phyloP scores from a whole-genome alignment of 2,888 invertebrate species.

The Eremobia ochroleuca region DNA sequence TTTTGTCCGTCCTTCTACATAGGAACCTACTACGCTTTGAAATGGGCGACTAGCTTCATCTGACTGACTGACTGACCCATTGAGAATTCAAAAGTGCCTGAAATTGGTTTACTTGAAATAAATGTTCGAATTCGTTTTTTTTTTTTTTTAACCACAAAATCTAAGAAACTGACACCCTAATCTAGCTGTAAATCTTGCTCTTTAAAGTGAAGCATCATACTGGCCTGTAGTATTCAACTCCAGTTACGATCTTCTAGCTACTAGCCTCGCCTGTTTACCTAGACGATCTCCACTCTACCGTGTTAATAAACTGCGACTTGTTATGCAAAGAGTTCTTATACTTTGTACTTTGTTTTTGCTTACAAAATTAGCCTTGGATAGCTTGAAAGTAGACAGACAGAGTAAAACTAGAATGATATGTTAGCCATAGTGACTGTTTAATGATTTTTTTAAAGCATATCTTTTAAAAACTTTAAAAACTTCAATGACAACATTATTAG shows the following conservation, averaged over 20 bases:
- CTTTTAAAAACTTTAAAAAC: no score
- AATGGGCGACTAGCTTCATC: not conserved
- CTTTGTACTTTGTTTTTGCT: conserved; percentile 44
- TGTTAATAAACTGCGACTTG: conserved; percentile 54
- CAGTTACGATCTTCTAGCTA: conserved; percentile 5
- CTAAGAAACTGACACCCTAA: not conserved
- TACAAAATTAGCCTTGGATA: conserved; percentile 29
- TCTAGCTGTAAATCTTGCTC: conserved; percentile 19
- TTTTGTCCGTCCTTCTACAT: not conserved
- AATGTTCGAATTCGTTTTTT: not conserved
- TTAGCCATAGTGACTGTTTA: not conserved
- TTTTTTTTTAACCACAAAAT: not conserved
- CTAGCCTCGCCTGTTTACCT: conserved; percentile 30
- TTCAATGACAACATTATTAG: not conserved
- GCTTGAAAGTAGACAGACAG: conserved; percentile 12
- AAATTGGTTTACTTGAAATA: not conserved
- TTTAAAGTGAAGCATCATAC: conserved; percentile 11
- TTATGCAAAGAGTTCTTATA: conserved; percentile 57
- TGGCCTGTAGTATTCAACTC: conserved; percentile 8
- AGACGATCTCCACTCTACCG: conserved; percentile 40
- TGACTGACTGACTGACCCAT: not conserved
- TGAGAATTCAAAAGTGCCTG: not conserved
- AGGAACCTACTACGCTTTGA: not conserved
- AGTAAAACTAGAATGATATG: not conserved
- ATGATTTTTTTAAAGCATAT: not conserved